phyloP scores from a whole-genome alignment of 2,888 invertebrate genomes.

The Chalcis sispes region DNA sequence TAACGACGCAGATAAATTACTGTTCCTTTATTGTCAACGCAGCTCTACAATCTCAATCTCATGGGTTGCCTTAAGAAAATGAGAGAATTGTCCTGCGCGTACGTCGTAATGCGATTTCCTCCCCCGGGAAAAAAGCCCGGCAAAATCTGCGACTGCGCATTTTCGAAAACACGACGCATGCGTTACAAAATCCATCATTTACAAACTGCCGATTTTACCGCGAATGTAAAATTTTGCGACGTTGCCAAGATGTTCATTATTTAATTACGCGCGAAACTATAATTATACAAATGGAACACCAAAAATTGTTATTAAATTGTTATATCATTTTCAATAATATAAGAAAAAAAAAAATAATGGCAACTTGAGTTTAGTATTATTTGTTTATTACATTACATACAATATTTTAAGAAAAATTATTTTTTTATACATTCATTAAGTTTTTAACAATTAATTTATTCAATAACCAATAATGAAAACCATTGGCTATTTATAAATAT shows the following conservation, averaged over 20 bases:
- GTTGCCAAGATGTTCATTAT: neutral
- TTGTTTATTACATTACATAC: too few relatives aligned
- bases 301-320: too few relatives aligned
- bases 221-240: neutral
- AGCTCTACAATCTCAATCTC: neutral
- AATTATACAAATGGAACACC: too few relatives aligned
- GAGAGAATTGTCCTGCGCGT: neutral
- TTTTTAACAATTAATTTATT: too few relatives aligned
- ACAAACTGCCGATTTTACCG: neutral
- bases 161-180: slow-evolving; percentile 4
- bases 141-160: slow-evolving; percentile 12
- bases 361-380: too few relatives aligned
- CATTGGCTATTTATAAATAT: too few relatives aligned
- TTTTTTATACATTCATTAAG: too few relatives aligned
- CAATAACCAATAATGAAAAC: too few relatives aligned
- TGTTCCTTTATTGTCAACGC: neutral
- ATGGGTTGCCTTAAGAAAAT: neutral
- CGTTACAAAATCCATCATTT: too few relatives aligned
- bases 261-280: neutral
- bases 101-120: neutral
- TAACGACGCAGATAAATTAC: neutral
- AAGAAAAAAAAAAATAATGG: too few relatives aligned
- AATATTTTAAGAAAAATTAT: too few relatives aligned
- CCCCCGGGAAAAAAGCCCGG: neutral
- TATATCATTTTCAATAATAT: too few relatives aligned